Evolutionary conservation across 2,888 invertebrate species (phyloP).

Genomic region (Holacanthella duospinosa): DNA sequence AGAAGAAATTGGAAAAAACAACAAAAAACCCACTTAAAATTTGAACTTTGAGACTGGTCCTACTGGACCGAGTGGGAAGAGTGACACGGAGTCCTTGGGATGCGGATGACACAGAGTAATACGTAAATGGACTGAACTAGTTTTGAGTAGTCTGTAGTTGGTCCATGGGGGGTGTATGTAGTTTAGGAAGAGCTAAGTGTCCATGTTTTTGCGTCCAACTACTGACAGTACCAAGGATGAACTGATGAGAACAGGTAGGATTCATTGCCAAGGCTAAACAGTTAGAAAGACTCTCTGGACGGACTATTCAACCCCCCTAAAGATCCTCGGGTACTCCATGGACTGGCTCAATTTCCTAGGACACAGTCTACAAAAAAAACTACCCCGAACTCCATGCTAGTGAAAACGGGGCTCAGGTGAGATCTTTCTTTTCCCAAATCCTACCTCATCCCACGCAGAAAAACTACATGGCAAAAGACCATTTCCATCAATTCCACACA

Average conservation of each 20-base stretch:
- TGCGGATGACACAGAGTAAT: neutral
- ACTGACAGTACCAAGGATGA: slow-evolving; percentile 36
- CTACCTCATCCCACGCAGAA: neutral
- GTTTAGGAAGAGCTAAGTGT: neutral
- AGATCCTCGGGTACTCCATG: too few relatives aligned
- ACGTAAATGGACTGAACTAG: neutral
- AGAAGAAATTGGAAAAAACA: slow-evolving; percentile 5
- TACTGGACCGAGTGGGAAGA: neutral
- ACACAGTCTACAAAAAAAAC: too few relatives aligned
- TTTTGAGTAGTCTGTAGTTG: too few relatives aligned
- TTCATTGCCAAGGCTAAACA: slow-evolving; percentile 39
- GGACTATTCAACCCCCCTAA: neutral
- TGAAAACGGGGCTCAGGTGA: too few relatives aligned
- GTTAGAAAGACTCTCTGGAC: slow-evolving; percentile 12
- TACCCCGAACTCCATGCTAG: too few relatives aligned
- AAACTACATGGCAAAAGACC: too few relatives aligned
- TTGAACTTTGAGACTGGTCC: neutral
- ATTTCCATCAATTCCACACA: too few relatives aligned
- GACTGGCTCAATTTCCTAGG: neutral
- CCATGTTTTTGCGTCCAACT: slow-evolving; percentile 20
- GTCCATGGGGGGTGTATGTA: too few relatives aligned
- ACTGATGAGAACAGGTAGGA: slow-evolving; percentile 36
- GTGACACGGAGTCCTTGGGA: neutral
- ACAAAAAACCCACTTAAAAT: neutral
- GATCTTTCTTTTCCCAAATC: too few relatives aligned